Base-by-base conservation (phyloP, 2,888 invertebrate genomes). In the Willowsia nigromaculata region DNA sequence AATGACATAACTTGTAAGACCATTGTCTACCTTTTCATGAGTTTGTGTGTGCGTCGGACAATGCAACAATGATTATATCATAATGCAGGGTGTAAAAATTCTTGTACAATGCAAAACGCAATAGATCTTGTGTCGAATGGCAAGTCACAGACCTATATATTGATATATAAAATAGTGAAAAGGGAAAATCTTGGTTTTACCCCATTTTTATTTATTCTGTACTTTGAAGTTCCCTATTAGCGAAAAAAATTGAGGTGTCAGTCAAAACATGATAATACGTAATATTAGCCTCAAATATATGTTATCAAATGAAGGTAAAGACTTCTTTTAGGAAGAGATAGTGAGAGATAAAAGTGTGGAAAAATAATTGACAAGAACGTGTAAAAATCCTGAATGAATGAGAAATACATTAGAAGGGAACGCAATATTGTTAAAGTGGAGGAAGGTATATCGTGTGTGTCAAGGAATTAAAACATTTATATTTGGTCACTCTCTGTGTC, bases 1-100 rank as follows among this genome's bases (percentile, higher is more conserved):
- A 76, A 76, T 76, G 50, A 50, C 76, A 76, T n/a, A 76, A 76
- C 76, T 76, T 40, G 37, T 37, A 40, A 68, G 15, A n/a, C 9
- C 76, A 76, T 50, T 76, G 76, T 76, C 27, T 47, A 30, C 22
- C 37, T 18, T 3, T 22, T 68, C 22, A 6, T 65, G 65, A 15
- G 65, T 56, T 9, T 33, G 15, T 68, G 27, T n/a, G 59, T 30
- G 30, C 5, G n/a, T n/a, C n/a, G n/a, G n/a, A 50, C 25, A 76
- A 5, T 5, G 6, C 15, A 7, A 76, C 3, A 50, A 30, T 50
- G 13, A 76, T 50, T 65, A 15, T 65, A 30, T 50, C 40, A 43
- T 5, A 50, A 50, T 65, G 65, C 65, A 65, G 7, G 15, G 27
- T 59, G 59, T 25, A 59, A 59, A 27, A 59, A 59, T 15, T 22